Base-by-base conservation (phyloP, 2,888 invertebrate genomes). In the Drosophila bunnanda region DNA sequence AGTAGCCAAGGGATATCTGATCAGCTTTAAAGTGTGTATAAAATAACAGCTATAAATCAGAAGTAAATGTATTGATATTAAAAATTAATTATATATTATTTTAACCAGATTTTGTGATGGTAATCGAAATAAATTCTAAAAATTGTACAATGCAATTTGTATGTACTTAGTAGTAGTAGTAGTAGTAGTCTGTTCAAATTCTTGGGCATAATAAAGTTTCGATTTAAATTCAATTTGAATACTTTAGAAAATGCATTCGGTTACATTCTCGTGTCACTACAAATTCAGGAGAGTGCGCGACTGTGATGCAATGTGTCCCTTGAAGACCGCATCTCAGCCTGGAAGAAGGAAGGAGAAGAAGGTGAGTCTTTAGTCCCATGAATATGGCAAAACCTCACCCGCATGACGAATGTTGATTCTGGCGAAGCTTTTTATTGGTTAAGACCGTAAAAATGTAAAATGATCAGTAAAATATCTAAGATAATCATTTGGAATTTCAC, bases 321-420 rank as follows among this genome's bases (percentile, higher is more conserved):
- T 34, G 93, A 92, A 22, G 93, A 93, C 66, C 92, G 92, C 65
- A 75, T 79, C 13, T 10, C 22, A 12, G 30, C 39, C n/a, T 60
- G 46, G 38, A 17, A 30, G 8, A 34, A 20, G 39, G 64, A 64
- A 2, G 17, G 48, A 9, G 64, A n/a, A n/a, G n/a, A n/a, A n/a
- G n/a, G n/a, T n/a, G n/a, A n/a, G n/a, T n/a, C n/a, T n/a, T n/a
- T n/a, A n/a, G n/a, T n/a, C n/a, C n/a, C n/a, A n/a, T n/a, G n/a
- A n/a, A n/a, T n/a, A n/a, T n/a, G n/a, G n/a, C n/a, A n/a, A n/a
- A n/a, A n/a, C n/a, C n/a, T n/a, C n/a, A n/a, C n/a, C n/a, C n/a
- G n/a, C n/a, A n/a, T n/a, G n/a, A n/a, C n/a, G n/a, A n/a, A n/a
- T n/a, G n/a, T n/a, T n/a, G n/a, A n/a, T n/a, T n/a, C n/a, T n/a